These are phyloP conservation scores for Molanna angustata DNA, from an alignment of 2,888 invertebrate species.

Conservation along the genomic window DNA sequence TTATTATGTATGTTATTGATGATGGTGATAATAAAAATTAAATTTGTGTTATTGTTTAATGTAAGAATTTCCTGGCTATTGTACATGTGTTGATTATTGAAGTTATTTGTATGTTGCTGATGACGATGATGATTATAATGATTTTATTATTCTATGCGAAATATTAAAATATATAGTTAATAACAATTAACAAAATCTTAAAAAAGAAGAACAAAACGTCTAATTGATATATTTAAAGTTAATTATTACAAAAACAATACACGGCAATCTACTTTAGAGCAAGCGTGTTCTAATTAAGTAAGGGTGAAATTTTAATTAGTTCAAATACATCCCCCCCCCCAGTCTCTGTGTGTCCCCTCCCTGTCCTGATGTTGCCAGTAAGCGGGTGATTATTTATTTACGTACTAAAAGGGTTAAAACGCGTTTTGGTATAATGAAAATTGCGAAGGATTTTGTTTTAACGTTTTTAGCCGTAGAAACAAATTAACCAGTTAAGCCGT, in stretches of 20 bases:
- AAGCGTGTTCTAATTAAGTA: conserved; percentile 24
- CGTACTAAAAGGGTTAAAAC: conserved; percentile 30
- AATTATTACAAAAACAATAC: conserved; percentile 2
- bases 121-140: not conserved
- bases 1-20: too few species aligned
- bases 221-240: not conserved
- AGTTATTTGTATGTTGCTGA: too few species aligned
- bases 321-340: conserved; percentile 15
- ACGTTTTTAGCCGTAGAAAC: conserved; percentile 21
- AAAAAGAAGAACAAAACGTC: not conserved
- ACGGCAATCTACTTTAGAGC: conserved; percentile 10
- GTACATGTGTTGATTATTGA: too few species aligned
- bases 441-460: conserved; percentile 30
- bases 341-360: too few species aligned
- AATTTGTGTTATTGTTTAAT: too few species aligned
- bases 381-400: conserved; percentile 27
- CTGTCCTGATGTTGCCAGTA: too few species aligned
- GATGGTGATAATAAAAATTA: too few species aligned
- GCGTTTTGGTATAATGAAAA: conserved; percentile 31
- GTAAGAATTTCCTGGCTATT: too few species aligned
- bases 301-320: conserved; percentile 28
- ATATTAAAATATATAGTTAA: not conserved
- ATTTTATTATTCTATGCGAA: not conserved
- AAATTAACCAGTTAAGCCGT: conserved; percentile 17
- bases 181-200: not conserved